Evolutionary conservation across 2,113 vertebrate genomes (phyloP).

Genomic region (Catagonus wagneri): DNA sequence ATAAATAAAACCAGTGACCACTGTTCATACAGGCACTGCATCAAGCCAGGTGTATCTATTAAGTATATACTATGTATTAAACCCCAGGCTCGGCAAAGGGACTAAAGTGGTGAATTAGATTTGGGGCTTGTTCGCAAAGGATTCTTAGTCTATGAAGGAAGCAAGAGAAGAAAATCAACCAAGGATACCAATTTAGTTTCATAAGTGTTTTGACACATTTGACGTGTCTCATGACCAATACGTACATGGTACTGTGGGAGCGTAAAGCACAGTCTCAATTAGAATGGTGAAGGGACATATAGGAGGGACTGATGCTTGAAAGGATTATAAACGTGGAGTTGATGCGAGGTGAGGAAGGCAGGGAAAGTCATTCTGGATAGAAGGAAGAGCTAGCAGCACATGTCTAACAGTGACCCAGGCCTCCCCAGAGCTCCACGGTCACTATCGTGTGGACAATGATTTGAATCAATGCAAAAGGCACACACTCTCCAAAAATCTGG

Average conservation of each 20-base stretch:
- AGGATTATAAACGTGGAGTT: background rate
- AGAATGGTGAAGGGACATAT: background rate
- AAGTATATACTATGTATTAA: background rate
- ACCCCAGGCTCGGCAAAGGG: background rate
- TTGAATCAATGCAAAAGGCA: background rate
- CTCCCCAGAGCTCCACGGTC: no score
- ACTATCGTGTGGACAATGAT: rapidly evolving
- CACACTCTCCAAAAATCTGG: background rate
- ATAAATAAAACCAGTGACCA: background rate
- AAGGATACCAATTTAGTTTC: background rate
- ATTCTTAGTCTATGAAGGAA: background rate
- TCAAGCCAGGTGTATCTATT: background rate
- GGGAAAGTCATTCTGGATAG: background rate
- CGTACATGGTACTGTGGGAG: no score
- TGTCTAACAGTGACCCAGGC: no score
- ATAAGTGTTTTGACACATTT: background rate
- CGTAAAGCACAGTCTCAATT: background rate
- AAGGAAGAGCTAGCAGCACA: background rate
- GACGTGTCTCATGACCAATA: background rate
- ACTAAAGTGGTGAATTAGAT: background rate
- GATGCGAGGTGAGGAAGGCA: background rate
- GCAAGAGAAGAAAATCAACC: background rate
- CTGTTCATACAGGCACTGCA: no score
- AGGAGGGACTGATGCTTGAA: background rate
- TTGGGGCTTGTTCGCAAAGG: background rate